Percentiles rank a stretch among this genome's conserved stretches.
Evolutionary conservation across 1,140 invertebrate species (phyloP).

Genomic region (Aphidius gifuensis): DNA sequence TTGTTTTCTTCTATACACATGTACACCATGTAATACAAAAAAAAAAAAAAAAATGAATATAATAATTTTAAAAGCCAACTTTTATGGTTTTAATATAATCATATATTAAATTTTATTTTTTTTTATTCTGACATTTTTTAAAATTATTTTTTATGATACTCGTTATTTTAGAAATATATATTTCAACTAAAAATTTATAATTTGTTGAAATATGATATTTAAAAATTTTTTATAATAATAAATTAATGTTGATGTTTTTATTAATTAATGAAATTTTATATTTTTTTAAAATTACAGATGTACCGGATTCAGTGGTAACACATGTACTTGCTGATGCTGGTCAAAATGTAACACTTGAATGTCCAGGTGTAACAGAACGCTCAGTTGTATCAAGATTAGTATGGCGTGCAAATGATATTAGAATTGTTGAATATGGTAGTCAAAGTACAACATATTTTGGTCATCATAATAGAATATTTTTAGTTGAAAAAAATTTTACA

Average conservation of each 20-base stretch:
- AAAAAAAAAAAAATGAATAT: too few relatives aligned
- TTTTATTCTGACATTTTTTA: too few relatives aligned
- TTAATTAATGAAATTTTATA: neutral
- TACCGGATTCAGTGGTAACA: conserved; percentile 57
- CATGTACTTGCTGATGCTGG: conserved; percentile 63
- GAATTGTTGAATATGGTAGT: conserved; percentile 55
- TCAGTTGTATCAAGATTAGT: conserved; percentile 63
- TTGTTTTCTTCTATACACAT: too few relatives aligned
- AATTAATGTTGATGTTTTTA: neutral
- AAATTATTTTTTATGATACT: too few relatives aligned
- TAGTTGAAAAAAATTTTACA: conserved; percentile 62
- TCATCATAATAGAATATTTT: conserved; percentile 57
- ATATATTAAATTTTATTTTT: too few relatives aligned
- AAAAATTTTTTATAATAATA: too few relatives aligned
- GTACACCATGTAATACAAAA: too few relatives aligned
- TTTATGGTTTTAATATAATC: too few relatives aligned
- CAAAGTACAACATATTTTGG: conserved; percentile 57
- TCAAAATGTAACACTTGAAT: conserved; percentile 62
- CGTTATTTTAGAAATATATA: too few relatives aligned
- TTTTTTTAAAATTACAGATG: conserved; percentile 44
- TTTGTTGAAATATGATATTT: too few relatives aligned
- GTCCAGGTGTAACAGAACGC: conserved; percentile 65
- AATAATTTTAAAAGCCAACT: too few relatives aligned
- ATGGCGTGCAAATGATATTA: conserved; percentile 57
- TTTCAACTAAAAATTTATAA: too few relatives aligned